phyloP scores from a whole-genome alignment of 1,140 invertebrate species.

The Drosophila sp. region DNA sequence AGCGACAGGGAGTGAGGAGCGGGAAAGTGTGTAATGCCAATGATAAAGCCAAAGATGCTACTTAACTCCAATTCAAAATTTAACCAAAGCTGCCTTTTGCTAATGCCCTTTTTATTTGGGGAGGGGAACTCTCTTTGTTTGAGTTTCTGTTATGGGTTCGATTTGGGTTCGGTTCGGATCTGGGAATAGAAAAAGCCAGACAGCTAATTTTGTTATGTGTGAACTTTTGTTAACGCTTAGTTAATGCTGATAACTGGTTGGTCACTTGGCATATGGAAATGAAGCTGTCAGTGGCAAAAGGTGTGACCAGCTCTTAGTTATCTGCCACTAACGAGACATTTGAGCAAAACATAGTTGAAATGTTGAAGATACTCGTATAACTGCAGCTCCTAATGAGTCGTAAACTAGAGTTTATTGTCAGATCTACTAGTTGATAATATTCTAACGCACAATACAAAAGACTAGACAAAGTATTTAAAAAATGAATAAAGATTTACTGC shows the following conservation, averaged over 20 bases:
- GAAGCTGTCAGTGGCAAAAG: slow-evolving; percentile 57
- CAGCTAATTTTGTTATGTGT: slow-evolving; percentile 66
- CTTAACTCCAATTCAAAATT: slow-evolving; percentile 39
- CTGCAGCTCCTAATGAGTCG: slow-evolving; percentile 24
- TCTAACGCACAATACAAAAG: too few species aligned
- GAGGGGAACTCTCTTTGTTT: slow-evolving; percentile 59
- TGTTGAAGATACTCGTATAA: slow-evolving; percentile 8
- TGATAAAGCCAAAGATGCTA: slow-evolving; percentile 39
- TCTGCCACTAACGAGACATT: slow-evolving; percentile 25
- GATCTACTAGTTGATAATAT: slow-evolving; percentile 21
- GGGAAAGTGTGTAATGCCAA: slow-evolving; percentile 49
- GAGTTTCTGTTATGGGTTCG: not conserved
- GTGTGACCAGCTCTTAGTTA: slow-evolving; percentile 52
- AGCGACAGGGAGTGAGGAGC: slow-evolving; percentile 2
- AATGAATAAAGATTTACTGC: too few species aligned
- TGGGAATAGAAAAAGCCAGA: not conserved
- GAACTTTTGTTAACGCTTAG: slow-evolving; percentile 52
- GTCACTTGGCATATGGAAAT: slow-evolving; percentile 58
- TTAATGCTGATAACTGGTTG: slow-evolving; percentile 50
- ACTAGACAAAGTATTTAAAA: too few species aligned
- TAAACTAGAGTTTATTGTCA: slow-evolving; percentile 15
- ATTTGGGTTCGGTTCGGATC: slow-evolving; percentile 11
- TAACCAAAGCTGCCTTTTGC: slow-evolving; percentile 56
- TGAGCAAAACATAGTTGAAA: slow-evolving; percentile 18
- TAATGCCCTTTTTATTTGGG: slow-evolving; percentile 9